Conservation (phyloP, 2,888 invertebrate genomes). For the Meteorus cinctellus region DNA sequence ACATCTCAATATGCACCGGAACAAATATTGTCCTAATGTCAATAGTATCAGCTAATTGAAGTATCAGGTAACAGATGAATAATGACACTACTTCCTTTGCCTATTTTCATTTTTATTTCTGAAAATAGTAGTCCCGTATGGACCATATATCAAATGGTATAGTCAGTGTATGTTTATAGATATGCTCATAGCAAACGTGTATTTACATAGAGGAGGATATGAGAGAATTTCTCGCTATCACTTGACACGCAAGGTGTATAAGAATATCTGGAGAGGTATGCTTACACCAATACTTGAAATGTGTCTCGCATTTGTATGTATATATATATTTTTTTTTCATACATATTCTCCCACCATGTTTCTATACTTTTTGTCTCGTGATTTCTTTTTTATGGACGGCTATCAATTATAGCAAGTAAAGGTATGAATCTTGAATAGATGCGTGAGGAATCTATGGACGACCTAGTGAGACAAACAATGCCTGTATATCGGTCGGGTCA, state of each 20-base stretch:
- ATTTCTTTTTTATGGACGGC: background rate
- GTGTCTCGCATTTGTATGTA: slow-evolving; percentile 5
- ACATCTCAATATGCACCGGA: background rate
- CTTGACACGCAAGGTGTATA: slow-evolving; percentile 20
- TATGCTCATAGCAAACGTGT: background rate
- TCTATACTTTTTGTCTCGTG: background rate
- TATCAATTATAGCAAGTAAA: background rate
- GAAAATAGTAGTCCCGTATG: slow-evolving; percentile 9
- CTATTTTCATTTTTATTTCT: background rate
- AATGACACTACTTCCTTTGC: background rate
- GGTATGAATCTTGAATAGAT: slow-evolving; percentile 23
- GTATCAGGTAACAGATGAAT: slow-evolving; percentile 18
- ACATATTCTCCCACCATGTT: background rate
- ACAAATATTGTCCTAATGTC: background rate
- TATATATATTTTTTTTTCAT: slow-evolving; percentile 9
- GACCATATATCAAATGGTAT: slow-evolving; percentile 1
- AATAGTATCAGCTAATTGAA: slow-evolving; percentile 25
- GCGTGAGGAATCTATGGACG: slow-evolving; percentile 17
- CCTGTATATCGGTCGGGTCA: slow-evolving; percentile 43
- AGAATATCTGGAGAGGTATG: slow-evolving; percentile 25
- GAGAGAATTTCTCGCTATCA: slow-evolving; percentile 28
- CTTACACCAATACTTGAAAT: slow-evolving; percentile 27
- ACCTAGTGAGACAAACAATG: slow-evolving; percentile 29
- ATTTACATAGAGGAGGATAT: slow-evolving; percentile 2
- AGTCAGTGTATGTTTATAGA: background rate